Conservation (phyloP, 2,888 invertebrate genomes). For the Coronaproctus castanopsis region DNA sequence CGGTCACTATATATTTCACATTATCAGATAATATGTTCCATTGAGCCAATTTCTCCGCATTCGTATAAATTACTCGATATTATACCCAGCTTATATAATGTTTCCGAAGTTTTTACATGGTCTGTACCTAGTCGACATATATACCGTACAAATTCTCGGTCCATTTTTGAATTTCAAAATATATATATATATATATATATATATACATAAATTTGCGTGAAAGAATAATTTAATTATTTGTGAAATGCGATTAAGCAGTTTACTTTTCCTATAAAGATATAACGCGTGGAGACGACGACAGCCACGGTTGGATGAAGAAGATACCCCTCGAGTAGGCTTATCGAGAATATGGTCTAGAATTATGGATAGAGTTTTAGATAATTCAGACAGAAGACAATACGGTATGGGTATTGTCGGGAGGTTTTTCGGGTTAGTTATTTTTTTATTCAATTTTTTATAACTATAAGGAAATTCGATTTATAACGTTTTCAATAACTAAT, state of each 20-base stretch:
- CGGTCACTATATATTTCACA: neutral
- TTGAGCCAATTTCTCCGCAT: neutral
- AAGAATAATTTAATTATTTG: no score
- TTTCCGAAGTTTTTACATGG: neutral
- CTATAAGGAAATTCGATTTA: neutral
- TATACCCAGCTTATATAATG: neutral
- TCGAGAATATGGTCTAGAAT: conserved; percentile 53
- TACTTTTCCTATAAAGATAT: no score
- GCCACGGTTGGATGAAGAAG: conserved; percentile 15
- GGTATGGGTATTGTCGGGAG: conserved; percentile 64
- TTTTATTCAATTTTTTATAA: no score
- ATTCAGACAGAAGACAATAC: conserved; percentile 69
- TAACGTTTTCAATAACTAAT: neutral
- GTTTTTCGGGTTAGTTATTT: conserved; percentile 42
- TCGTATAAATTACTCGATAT: neutral
- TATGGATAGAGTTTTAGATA: conserved; percentile 71
- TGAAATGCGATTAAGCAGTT: no score
- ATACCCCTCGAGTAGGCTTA: conserved; percentile 31
- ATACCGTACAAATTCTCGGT: neutral
- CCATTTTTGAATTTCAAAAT: no score
- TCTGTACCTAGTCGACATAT: neutral
- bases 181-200: no score
- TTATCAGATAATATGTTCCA: neutral
- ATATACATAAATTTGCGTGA: no score
- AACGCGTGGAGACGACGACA: conserved; percentile 14